phyloP scores from a whole-genome alignment of 1,140 invertebrate species.

The Drosophila micromelanica region DNA sequence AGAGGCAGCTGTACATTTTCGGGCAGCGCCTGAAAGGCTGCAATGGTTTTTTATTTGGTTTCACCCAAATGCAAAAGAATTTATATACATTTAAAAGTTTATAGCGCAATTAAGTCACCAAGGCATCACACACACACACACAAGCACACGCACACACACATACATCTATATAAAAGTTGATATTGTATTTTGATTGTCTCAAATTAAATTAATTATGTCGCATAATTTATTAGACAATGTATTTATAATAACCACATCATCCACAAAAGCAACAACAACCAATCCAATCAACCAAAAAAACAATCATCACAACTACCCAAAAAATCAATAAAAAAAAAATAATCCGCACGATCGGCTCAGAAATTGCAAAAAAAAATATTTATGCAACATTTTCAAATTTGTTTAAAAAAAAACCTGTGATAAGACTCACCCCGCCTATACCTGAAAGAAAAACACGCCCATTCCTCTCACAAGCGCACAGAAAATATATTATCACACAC shows the following conservation, averaged over 20 bases:
- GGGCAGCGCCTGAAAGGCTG: slow-evolving; percentile 41
- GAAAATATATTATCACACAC: slow-evolving; percentile 1
- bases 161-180: slow-evolving; percentile 29
- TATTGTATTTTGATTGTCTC: slow-evolving; percentile 61
- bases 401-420: slow-evolving; percentile 71
- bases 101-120: slow-evolving; percentile 26
- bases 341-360: slow-evolving; percentile 7
- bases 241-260: slow-evolving; percentile 37
- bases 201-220: slow-evolving; percentile 62
- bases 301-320: background rate
- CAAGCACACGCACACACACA: slow-evolving; percentile 15
- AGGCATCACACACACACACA: slow-evolving; percentile 20
- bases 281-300: background rate
- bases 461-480: background rate
- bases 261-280: slow-evolving; percentile 5
- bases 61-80: slow-evolving; percentile 34
- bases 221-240: slow-evolving; percentile 54
- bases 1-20: slow-evolving; percentile 14
- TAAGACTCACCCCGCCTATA: slow-evolving; percentile 54
- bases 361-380: slow-evolving; percentile 2
- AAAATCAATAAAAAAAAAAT: slow-evolving; percentile 3
- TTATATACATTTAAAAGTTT: slow-evolving; percentile 46
- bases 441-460: slow-evolving; percentile 4
- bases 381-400: slow-evolving; percentile 31
- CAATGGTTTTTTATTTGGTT: slow-evolving; percentile 25